Conservation (phyloP, 2,113 vertebrate species). For the Paracanthobrama guichenoti region DNA sequence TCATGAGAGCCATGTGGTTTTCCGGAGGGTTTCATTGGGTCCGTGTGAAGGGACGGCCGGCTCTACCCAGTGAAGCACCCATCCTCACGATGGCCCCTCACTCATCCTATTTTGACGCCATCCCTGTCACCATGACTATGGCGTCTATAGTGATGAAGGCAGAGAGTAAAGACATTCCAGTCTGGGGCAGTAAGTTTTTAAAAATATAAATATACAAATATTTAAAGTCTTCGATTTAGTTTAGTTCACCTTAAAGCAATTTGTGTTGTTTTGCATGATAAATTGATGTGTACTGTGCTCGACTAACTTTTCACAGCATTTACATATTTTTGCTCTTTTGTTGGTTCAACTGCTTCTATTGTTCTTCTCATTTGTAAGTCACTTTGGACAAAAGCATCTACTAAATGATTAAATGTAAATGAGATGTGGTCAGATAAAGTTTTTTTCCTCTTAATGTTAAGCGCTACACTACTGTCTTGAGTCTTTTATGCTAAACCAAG, state of each 20-base stretch:
- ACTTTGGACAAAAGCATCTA: not conserved
- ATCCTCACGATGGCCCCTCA: slow-evolving; percentile 92
- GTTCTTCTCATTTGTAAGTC: too few relatives aligned
- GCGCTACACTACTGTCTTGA: not conserved
- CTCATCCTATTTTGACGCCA: slow-evolving; percentile 95
- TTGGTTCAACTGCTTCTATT: too few relatives aligned
- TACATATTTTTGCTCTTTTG: too few relatives aligned
- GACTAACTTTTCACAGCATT: too few relatives aligned
- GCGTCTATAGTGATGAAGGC: slow-evolving; percentile 93
- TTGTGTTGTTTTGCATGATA: not conserved
- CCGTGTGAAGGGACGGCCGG: slow-evolving; percentile 85
- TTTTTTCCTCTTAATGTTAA: not conserved
- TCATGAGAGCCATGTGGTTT: slow-evolving; percentile 97
- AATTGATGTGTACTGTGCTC: too few relatives aligned
- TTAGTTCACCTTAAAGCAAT: not conserved
- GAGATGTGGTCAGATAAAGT: not conserved
- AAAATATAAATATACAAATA: not conserved
- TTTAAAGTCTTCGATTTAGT: not conserved
- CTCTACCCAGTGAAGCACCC: slow-evolving; percentile 79
- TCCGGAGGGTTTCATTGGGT: slow-evolving; percentile 93
- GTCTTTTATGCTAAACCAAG: not conserved
- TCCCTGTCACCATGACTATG: slow-evolving; percentile 94
- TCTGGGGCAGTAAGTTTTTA: slow-evolving; percentile 94
- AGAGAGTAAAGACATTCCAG: slow-evolving; percentile 90
- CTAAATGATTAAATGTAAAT: not conserved